Evolutionary conservation across 2,113 vertebrate genomes (phyloP).

Genomic region (Formicarius rufipectus): DNA sequence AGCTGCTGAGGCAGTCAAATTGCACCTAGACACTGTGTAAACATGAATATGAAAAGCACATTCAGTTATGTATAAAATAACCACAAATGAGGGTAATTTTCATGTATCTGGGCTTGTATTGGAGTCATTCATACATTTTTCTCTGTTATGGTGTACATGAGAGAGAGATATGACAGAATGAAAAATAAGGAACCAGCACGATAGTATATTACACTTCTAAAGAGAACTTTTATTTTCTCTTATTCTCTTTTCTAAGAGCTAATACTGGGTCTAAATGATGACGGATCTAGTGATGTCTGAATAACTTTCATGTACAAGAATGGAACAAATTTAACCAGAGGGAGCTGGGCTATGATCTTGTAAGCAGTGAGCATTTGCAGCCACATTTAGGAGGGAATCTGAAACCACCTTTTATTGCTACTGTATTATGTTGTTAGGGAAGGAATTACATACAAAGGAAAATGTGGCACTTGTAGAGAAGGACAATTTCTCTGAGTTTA

Average conservation of each 20-base stretch:
- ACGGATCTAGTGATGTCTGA: neutral
- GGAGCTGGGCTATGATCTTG: neutral
- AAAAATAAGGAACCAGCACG: neutral
- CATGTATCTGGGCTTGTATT: neutral
- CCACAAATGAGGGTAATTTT: neutral
- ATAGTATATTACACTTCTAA: neutral
- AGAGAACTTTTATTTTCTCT: neutral
- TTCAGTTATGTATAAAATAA: neutral
- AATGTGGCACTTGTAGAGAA: neutral
- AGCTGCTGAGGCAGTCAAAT: neutral
- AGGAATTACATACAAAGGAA: neutral
- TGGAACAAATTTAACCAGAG: neutral
- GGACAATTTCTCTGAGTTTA: neutral
- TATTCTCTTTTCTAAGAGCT: neutral
- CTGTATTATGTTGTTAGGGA: neutral
- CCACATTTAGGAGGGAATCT: neutral
- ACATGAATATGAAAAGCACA: neutral
- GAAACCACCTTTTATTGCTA: neutral
- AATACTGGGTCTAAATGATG: neutral
- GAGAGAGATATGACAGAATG: neutral
- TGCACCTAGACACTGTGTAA: neutral
- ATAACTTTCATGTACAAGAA: neutral
- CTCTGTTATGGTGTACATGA: neutral
- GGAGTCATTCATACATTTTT: neutral
- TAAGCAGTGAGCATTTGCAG: neutral